These are phyloP conservation scores for Zelleria hepariella DNA, from an alignment of 2,888 invertebrate species.

Conservation along the genomic window DNA sequence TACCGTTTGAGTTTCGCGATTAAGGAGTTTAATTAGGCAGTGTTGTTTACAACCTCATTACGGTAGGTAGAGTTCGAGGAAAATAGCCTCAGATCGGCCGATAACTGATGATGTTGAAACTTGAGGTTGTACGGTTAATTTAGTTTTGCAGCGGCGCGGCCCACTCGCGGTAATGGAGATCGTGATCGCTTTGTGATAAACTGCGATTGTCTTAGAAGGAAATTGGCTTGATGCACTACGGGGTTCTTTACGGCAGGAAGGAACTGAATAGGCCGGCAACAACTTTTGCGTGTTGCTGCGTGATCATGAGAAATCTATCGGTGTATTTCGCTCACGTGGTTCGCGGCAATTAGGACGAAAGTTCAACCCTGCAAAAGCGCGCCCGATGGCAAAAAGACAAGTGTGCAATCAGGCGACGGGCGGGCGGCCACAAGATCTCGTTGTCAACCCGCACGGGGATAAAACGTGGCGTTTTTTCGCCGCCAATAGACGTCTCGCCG, in stretches of 20 bases:
- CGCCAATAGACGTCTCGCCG: constrained; percentile 57
- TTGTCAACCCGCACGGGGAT: not conserved
- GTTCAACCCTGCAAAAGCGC: not conserved
- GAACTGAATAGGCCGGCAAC: not conserved
- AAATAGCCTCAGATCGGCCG: constrained; percentile 58
- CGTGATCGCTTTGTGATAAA: constrained; percentile 1
- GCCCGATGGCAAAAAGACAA: not conserved
- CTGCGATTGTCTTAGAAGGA: not conserved
- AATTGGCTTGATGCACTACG: not conserved
- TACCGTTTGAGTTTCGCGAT: constrained; percentile 71
- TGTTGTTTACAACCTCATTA: constrained; percentile 72
- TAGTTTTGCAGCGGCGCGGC: not conserved
- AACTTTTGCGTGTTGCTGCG: not conserved
- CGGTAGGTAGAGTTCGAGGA: constrained; percentile 42
- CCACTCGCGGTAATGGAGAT: not conserved
- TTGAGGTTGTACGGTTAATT: constrained; percentile 25
- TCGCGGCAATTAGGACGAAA: not conserved
- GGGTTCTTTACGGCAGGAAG: not conserved
- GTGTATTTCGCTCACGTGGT: not conserved
- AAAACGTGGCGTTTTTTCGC: constrained; percentile 38
- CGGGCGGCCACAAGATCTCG: not conserved
- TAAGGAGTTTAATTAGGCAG: constrained; percentile 71
- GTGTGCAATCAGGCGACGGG: not conserved
- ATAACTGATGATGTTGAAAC: constrained; percentile 67
- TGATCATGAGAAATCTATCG: not conserved